Percentiles rank a stretch among this genome's conserved stretches.
Conservation (phyloP, 1,140 invertebrate species). For the Aricia agestis region DNA sequence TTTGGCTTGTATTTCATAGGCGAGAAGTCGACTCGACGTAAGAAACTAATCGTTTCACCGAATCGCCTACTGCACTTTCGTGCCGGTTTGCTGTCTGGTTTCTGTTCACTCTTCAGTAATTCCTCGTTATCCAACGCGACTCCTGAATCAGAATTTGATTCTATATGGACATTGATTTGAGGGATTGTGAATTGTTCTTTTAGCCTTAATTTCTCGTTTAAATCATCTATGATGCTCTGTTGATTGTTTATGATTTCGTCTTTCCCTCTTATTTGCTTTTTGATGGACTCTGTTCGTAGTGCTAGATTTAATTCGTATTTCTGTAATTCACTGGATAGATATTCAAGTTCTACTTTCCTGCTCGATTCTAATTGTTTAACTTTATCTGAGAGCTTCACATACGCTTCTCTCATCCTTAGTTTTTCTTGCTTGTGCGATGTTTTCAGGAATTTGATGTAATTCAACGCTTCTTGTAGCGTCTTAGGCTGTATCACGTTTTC, state of each 20-base stretch:
- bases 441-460: slow-evolving; percentile 63
- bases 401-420: slow-evolving; percentile 48
- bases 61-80: slow-evolving; percentile 62
- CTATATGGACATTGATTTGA: slow-evolving; percentile 52
- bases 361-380: slow-evolving; percentile 62
- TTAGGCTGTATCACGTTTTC: slow-evolving; percentile 49
- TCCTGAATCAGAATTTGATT: slow-evolving; percentile 69
- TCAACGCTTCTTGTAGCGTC: slow-evolving; percentile 63
- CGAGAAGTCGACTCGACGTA: slow-evolving; percentile 67
- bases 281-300: slow-evolving; percentile 54
- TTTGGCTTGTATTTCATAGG: slow-evolving; percentile 69
- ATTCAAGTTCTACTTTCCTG: slow-evolving; percentile 66
- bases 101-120: slow-evolving; percentile 41
- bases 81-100: slow-evolving; percentile 50
- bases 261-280: slow-evolving; percentile 56
- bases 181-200: slow-evolving; percentile 42
- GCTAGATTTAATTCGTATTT: slow-evolving; percentile 65
- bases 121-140: slow-evolving; percentile 62
- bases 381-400: slow-evolving; percentile 52
- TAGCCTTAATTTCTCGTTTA: slow-evolving; percentile 50
- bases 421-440: slow-evolving; percentile 66
- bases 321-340: slow-evolving; percentile 57
- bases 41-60: slow-evolving; percentile 61
- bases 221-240: slow-evolving; percentile 53
- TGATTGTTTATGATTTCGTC: slow-evolving; percentile 60